Conservation (phyloP, 2,888 invertebrate species). For the Calliopum simillimum region DNA sequence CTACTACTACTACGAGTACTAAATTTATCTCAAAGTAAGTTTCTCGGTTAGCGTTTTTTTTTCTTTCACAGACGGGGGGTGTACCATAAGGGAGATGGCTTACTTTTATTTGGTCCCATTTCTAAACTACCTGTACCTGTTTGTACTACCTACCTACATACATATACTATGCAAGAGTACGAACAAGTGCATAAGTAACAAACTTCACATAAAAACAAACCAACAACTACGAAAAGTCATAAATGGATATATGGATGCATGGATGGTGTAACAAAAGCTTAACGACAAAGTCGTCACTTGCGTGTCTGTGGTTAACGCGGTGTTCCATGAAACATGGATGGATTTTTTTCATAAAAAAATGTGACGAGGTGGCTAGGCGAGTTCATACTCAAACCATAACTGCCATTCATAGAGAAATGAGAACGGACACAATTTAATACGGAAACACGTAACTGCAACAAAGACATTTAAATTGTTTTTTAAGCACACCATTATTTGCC, state of each 20-base stretch:
- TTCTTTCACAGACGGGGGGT: too few relatives aligned
- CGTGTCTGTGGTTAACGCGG: constrained; percentile 1
- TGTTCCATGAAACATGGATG: not conserved
- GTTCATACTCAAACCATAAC: too few relatives aligned
- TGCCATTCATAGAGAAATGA: not conserved
- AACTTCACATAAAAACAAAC: not conserved
- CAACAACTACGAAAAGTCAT: not conserved
- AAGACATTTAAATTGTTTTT: constrained; percentile 20
- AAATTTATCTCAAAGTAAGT: not conserved
- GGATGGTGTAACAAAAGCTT: not conserved
- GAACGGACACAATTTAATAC: not conserved
- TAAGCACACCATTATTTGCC: constrained; percentile 1
- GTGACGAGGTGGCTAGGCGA: too few relatives aligned
- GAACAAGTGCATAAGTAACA: not conserved
- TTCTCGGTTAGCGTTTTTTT: constrained; percentile 1
- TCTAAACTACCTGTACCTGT: not conserved
- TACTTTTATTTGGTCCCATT: not conserved
- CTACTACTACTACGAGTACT: too few relatives aligned
- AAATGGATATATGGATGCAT: not conserved
- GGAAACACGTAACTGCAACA: not conserved
- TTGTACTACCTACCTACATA: not conserved
- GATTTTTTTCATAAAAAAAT: too few relatives aligned
- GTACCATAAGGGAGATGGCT: too few relatives aligned
- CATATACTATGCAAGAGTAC: too few relatives aligned
- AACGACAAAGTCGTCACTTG: constrained; percentile 3